Conservation (phyloP, 2,888 invertebrate species). For the Napeogenes sylphis region DNA sequence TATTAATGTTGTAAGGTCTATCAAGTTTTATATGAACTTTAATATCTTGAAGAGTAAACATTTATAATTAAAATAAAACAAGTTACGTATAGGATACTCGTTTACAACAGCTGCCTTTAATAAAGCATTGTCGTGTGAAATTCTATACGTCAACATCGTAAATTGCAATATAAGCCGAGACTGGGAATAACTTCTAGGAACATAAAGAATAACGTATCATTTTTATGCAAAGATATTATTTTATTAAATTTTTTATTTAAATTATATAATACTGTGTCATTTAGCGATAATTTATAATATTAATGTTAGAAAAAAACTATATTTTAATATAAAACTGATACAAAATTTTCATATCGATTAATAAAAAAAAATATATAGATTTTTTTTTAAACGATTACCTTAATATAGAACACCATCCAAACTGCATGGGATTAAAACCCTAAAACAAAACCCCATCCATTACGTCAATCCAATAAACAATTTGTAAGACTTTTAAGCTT, state of each 20-base stretch:
- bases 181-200: constrained; percentile 19
- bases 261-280: background rate
- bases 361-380: too few relatives aligned
- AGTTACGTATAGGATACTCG: constrained; percentile 8
- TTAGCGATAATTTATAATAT: too few relatives aligned
- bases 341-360: too few relatives aligned
- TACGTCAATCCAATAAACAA: constrained; percentile 40
- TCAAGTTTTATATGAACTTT: background rate
- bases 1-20: too few relatives aligned
- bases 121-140: constrained; percentile 19
- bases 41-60: background rate
- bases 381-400: background rate
- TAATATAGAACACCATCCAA: constrained; percentile 3
- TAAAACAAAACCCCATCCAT: constrained; percentile 33
- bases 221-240: constrained; percentile 2
- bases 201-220: constrained; percentile 4
- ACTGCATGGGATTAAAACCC: constrained; percentile 14
- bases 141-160: constrained; percentile 20
- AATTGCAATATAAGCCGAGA: constrained; percentile 16
- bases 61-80: constrained; percentile 2
- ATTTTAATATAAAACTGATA: too few relatives aligned
- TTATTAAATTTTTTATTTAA: background rate
- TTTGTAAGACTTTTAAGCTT: constrained; percentile 36
- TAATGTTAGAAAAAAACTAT: too few relatives aligned
- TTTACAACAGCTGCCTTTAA: constrained; percentile 25